Base-by-base conservation (phyloP, 2,888 invertebrate species). In the Antheraea yamamai region DNA sequence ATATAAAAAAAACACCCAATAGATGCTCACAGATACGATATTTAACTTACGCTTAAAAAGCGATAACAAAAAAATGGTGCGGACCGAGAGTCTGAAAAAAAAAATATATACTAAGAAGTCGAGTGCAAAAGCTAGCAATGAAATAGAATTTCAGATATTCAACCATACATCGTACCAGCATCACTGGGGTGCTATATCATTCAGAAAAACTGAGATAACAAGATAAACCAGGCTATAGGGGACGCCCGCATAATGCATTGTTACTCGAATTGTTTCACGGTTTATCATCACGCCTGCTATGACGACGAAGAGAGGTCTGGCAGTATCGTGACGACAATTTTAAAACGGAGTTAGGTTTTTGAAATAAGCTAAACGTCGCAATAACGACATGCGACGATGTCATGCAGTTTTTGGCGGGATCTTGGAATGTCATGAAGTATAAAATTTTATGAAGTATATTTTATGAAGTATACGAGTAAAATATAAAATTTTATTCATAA, bases 191-290 rank as follows among this genome's bases (percentile, higher is more conserved):
- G 70, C 18, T 14, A 39, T 39, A 70, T 39, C 70, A n/a, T 70
- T 70, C 39, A n/a, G 30, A 66, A 66, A 66, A 35, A 39, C 39
- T 70, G n/a, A 70, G 18, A 70, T 39, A 70, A 70, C 70, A 70
- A 70, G 70, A 70, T 70, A 39, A 70, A 70, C 70, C 7, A 39
- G 39, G 70, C 39, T 70, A 70, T 70, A 39, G 70, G 70, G 70
- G 70, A 39, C 70, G 39, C 70, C 70, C 70, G 70, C 70, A 70
- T 70, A 39, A 35, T 20, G 18, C 39, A 70, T 35, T 39, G 39
- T 39, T 70, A 47, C 14, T 26, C 71, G 30, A 72, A 72, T 47
- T 47, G 71, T 71, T 71, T 72, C 55, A 39, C 51, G 20, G 23
- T 26, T 26, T 18, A 73, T 39, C 70, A 39, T n/a, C 70, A 70